phyloP scores from a whole-genome alignment of 2,888 invertebrate genomes.

The Drosophila aldrichi region DNA sequence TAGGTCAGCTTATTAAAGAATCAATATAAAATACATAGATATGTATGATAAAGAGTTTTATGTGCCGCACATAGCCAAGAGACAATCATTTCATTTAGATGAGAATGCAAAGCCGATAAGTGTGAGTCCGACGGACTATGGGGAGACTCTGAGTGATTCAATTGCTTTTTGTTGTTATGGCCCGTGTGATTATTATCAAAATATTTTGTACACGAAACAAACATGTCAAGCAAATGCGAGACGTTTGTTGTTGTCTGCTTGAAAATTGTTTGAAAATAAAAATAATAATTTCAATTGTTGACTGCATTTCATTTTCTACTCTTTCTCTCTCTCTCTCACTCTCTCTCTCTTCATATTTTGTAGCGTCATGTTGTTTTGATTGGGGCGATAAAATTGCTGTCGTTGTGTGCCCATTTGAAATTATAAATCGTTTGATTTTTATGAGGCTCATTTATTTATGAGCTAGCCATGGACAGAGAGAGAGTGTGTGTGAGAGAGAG shows the following conservation, averaged over 20 bases:
- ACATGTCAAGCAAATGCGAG: slow-evolving; percentile 76
- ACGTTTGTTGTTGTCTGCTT: slow-evolving; percentile 31
- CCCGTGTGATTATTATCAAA: slow-evolving; percentile 67
- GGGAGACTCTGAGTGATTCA: slow-evolving; percentile 33
- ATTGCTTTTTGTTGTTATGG: slow-evolving; percentile 69
- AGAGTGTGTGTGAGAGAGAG: neutral
- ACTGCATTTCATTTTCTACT: slow-evolving; percentile 53
- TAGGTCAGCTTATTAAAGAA: slow-evolving; percentile 47
- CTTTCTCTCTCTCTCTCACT: neutral
- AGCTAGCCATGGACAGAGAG: neutral
- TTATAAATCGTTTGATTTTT: slow-evolving; percentile 58
- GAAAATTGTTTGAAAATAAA: slow-evolving; percentile 52
- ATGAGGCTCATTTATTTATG: slow-evolving; percentile 54
- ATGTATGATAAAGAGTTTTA: slow-evolving; percentile 31
- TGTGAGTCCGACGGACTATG: slow-evolving; percentile 31
- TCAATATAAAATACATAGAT: slow-evolving; percentile 29
- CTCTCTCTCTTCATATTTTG: slow-evolving; percentile 30
- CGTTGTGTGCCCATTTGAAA: slow-evolving; percentile 40
- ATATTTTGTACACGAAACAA: slow-evolving; percentile 75
- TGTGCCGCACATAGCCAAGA: slow-evolving; percentile 28
- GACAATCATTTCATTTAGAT: slow-evolving; percentile 72
- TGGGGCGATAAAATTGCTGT: slow-evolving; percentile 53
- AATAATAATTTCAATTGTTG: slow-evolving; percentile 69
- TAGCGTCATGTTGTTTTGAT: slow-evolving; percentile 71
- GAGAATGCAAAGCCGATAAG: slow-evolving; percentile 61